Percentiles rank a stretch among this genome's conserved stretches.
Conservation (phyloP, 2,113 vertebrate species). For the Lepus europaeus region DNA sequence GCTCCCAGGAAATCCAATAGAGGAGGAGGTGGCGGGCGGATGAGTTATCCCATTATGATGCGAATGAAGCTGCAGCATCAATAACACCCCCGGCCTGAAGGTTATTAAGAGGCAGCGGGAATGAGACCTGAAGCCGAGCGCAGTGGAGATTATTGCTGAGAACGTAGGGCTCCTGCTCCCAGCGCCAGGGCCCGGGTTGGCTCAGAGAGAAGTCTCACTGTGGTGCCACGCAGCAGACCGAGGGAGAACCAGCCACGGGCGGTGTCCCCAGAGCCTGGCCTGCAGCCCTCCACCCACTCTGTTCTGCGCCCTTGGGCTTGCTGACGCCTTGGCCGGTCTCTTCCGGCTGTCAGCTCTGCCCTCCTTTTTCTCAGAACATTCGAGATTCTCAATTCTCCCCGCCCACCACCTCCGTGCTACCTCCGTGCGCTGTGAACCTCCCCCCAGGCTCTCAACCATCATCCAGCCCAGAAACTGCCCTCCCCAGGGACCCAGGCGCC, state of each 20-base stretch:
- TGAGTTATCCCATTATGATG: conserved; percentile 72
- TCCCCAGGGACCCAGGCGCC: not conserved
- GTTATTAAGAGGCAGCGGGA: conserved; percentile 53
- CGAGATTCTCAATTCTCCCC: too few relatives aligned
- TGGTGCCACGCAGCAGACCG: accelerated
- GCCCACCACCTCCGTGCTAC: not conserved
- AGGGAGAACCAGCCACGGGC: not conserved
- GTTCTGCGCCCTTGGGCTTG: accelerated
- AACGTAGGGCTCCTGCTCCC: not conserved
- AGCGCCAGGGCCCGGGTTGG: not conserved
- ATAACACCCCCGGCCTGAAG: conserved; percentile 63
- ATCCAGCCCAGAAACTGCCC: not conserved
- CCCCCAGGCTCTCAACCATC: too few relatives aligned
- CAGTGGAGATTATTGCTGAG: not conserved
- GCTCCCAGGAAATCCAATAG: conserved; percentile 71
- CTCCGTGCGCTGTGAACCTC: not conserved
- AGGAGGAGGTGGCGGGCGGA: conserved; percentile 36
- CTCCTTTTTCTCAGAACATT: too few relatives aligned
- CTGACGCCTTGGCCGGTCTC: accelerated
- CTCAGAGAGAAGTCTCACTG: not conserved
- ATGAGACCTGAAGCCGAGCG: not conserved
- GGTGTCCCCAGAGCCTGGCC: accelerated
- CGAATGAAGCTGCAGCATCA: conserved; percentile 61
- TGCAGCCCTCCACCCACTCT: accelerated
- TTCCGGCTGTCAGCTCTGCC: accelerated